Evolutionary conservation across 2,888 invertebrate genomes (phyloP).

Genomic region (Rhingia campestris): DNA sequence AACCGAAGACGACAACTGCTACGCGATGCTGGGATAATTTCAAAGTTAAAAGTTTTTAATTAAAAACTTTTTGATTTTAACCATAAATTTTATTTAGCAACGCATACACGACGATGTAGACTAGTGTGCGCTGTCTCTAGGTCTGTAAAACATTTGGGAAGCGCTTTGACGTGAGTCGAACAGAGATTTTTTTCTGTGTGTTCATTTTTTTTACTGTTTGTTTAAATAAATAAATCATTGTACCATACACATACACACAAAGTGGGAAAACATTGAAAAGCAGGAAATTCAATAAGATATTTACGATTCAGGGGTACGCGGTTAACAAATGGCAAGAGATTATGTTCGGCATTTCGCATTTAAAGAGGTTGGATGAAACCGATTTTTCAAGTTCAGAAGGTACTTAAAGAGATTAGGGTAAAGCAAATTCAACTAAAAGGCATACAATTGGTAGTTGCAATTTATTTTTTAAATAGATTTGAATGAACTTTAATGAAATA

Average conservation of each 20-base stretch:
- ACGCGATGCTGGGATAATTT: constrained; percentile 43
- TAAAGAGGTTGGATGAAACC: too few relatives aligned
- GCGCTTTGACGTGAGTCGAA: constrained; percentile 6
- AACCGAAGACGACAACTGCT: constrained; percentile 39
- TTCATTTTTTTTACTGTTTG: constrained; percentile 23
- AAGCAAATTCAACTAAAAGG: too few relatives aligned
- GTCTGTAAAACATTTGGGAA: constrained; percentile 12
- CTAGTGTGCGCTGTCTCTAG: constrained; percentile 7
- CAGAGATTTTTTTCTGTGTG: constrained; percentile 19
- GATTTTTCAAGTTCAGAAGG: too few relatives aligned
- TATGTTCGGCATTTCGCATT: too few relatives aligned
- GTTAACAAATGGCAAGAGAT: too few relatives aligned
- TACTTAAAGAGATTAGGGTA: too few relatives aligned
- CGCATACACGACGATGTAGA: constrained; percentile 34
- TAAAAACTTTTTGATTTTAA: constrained; percentile 64
- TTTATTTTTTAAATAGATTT: too few relatives aligned
- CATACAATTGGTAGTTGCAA: too few relatives aligned
- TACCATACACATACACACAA: neutral
- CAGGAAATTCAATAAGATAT: too few relatives aligned
- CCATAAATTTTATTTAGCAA: constrained; percentile 60
- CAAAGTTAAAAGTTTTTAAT: constrained; percentile 60
- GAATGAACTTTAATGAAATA: too few relatives aligned
- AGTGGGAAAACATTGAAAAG: neutral
- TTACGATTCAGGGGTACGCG: too few relatives aligned
- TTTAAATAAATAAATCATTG: constrained; percentile 26